phyloP scores from a whole-genome alignment of 2,113 vertebrate genomes.

The Colaptes auratus region DNA sequence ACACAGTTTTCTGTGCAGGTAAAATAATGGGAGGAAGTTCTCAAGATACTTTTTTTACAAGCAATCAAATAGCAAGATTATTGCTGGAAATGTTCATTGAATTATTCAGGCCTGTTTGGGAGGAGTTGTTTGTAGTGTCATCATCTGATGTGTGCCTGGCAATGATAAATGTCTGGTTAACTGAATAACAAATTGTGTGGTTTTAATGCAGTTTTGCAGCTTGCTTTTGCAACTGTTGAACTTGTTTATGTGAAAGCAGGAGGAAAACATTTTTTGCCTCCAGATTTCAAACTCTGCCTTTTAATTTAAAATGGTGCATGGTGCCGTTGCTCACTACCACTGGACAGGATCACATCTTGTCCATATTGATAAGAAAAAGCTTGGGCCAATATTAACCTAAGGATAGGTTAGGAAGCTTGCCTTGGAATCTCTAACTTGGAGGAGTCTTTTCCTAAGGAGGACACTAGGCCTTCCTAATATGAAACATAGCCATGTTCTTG shows the following conservation, averaged over 20 bases:
- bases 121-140: not conserved
- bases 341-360: not conserved
- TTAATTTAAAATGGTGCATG: not conserved
- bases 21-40: conserved; percentile 19
- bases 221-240: not conserved
- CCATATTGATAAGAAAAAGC: not conserved
- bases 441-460: not conserved
- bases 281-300: not conserved
- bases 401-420: no score
- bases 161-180: not conserved
- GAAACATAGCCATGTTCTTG: not conserved
- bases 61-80: not conserved
- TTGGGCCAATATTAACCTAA: not conserved
- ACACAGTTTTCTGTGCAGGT: not conserved
- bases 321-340: not conserved
- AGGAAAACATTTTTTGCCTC: not conserved
- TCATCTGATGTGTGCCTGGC: not conserved
- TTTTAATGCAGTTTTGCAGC: not conserved
- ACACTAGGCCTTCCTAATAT: not conserved
- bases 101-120: not conserved
- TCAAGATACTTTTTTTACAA: not conserved
- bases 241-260: not conserved
- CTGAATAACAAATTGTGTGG: not conserved
- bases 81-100: not conserved
- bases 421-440: no score